Evolutionary conservation across 2,888 invertebrate species (phyloP), one percentile per base, ranked within the genome.

Genomic region (Iselma pallidipennis): DNA sequence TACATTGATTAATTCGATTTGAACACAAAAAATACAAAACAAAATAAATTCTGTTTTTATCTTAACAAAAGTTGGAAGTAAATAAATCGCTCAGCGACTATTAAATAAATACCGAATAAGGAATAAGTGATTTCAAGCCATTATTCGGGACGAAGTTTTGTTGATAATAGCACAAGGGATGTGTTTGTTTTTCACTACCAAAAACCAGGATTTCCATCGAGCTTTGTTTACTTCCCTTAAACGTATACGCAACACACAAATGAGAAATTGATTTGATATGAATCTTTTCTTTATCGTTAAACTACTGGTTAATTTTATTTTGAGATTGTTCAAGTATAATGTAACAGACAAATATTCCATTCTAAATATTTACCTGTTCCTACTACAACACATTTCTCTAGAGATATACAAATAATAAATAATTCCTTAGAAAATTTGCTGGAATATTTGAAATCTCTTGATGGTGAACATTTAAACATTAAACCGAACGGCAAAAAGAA

Each of bases 361-460:
- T 37, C 16, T 37, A 14, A 37, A 37, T 37, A 37, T 37, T 37
- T 37, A 37, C 16, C 6, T 37, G 42, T n/a, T 37, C 14, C 16
- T n/a, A 4, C 42, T 37, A 16, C 16, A 37, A 37, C 42, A 14
- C 42, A 6, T 37, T 37, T 6, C 42, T 6, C 42, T 37, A 6
- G 42, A 37, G 42, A 37, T 14, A 37, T 14, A 37, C 29, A 50
- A 50, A 26, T 28, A 7, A 49, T 49, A 49, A 31, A 33, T 56
- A 49, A 57, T 57, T 50, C 6, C 23, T 10, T 14, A 6, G 21
- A 28, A n/a, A n/a, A n/a, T n/a, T n/a, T 9, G 31, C 10, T 21
- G 57, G 33, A 33, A 57, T 57, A 57, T 57, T 50, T 57, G 57
- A 31, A 54, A 31, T 55, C 19, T 59, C 25, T 14, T 19, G 54